Evolutionary conservation across 2,797 vertebrate genomes (phyloP).

Genomic region (Phoeniculus purpureus): DNA sequence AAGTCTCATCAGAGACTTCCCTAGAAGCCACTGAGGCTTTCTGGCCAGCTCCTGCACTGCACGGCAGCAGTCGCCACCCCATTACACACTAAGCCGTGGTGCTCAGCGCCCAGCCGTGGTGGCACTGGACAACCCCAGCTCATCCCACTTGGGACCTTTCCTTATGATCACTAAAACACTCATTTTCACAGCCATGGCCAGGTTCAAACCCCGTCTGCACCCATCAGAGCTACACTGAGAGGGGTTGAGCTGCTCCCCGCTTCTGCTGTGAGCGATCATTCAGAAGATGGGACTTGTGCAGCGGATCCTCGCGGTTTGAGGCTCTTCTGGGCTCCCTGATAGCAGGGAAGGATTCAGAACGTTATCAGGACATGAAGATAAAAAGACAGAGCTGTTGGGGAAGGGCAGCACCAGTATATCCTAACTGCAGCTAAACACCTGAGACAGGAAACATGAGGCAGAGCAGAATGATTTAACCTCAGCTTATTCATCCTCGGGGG

Average conservation of each 20-base stretch:
- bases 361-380: background rate
- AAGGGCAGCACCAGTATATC: background rate
- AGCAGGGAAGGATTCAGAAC: background rate
- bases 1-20: background rate
- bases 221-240: rapidly evolving
- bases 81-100: too few relatives aligned
- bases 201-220: background rate
- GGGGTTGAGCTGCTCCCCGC: background rate
- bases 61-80: background rate
- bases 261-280: rapidly evolving
- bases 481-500: background rate
- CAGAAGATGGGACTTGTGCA: background rate
- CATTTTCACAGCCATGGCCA: background rate
- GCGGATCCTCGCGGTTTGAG: background rate
- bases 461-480: background rate
- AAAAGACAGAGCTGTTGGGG: background rate
- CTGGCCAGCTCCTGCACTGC: background rate
- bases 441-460: background rate
- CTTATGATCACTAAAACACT: background rate
- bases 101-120: rapidly evolving
- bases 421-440: background rate
- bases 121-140: rapidly evolving
- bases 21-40: background rate
- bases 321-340: background rate
- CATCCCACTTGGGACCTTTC: rapidly evolving